phyloP scores from a whole-genome alignment of 2,797 vertebrate species.

The Lithobates sylvaticus region DNA sequence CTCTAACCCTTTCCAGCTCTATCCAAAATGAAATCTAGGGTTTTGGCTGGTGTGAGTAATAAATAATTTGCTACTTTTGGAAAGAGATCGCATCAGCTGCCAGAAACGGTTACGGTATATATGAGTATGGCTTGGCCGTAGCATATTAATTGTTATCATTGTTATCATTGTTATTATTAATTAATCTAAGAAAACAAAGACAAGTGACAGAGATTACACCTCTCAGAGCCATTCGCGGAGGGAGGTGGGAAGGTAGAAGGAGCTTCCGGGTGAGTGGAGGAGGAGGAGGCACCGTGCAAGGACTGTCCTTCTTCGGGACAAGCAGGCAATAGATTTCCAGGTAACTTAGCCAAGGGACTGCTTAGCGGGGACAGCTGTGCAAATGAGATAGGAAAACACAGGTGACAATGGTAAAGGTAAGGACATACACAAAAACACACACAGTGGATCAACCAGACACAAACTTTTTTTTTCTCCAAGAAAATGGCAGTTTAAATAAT shows the following conservation, averaged over 20 bases:
- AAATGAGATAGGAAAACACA: conserved; percentile 26
- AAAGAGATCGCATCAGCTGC: too few species aligned
- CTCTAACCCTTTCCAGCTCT: too few species aligned
- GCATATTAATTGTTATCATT: background rate
- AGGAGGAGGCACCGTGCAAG: conserved; percentile 41
- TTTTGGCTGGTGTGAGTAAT: too few species aligned
- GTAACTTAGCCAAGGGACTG: conserved; percentile 49
- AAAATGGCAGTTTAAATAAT: background rate
- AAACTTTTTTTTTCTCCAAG: background rate
- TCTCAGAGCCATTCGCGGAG: conserved; percentile 52
- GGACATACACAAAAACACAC: background rate
- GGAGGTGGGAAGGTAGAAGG: conserved; percentile 51
- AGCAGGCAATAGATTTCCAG: conserved; percentile 25
- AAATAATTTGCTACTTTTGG: too few species aligned
- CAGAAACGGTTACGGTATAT: background rate
- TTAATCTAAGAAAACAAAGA: background rate
- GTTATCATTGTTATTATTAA: background rate
- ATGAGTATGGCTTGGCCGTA: too few species aligned
- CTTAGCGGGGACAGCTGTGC: conserved; percentile 43
- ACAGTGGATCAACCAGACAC: background rate
- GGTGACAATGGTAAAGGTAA: conserved; percentile 24
- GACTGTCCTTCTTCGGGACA: conserved; percentile 25
- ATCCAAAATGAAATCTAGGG: too few species aligned
- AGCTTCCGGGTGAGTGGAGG: conserved; percentile 43
- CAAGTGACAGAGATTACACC: conserved; percentile 48